Base-by-base conservation (phyloP, 2,888 invertebrate genomes). In the Falcaria lacertinaria region DNA sequence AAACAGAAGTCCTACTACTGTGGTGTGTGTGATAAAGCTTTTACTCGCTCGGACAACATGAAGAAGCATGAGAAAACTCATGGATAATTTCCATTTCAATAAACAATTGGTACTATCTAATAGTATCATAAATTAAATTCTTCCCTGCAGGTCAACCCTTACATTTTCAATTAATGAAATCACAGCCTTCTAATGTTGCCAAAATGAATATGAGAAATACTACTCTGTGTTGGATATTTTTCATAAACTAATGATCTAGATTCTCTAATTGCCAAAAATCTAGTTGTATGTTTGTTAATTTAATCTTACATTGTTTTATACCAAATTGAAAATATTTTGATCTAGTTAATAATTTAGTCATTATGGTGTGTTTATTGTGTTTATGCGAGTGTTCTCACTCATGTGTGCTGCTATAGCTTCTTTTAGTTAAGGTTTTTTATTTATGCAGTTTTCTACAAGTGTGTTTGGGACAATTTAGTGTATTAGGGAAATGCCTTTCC, bases 11-110 rank as follows among this genome's bases (percentile, higher is more conserved):
- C 90, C 0, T 90, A 90, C 53, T 90, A 90, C 55, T 90, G 90
- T 64, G 87, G 90, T 42, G 89, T 90, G 19, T 90, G 90, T 60
- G 90, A 90, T 61, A 90, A 90, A 67, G 90, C 90, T 37, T 90
- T 90, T 61, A 90, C 90, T 50, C 84, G 90, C 45, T 90, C 90
- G 16, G 90, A 90, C 52, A 90, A 90, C 53, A 90, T 90, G 90
- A 90, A 90, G 64, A 90, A 90, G 68, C 90, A 90, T 80, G 90
- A 90, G 63, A 90, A 90, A 73, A 90, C 90, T 58, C 90, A 90
- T 75, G 89, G 89, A 54, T 89, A 74, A 74, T 43, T 44, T 46
- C 49, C 5, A 13, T 17, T 11, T 33, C 39, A 53, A 36, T 52
- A 48, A 48, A 60, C 61, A 39, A 33, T 35, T 39, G 50, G 45